A percentile compares a stretch with the other conserved stretches of the same genome.
phyloP scores from a whole-genome alignment of 2,113 vertebrate species.

The Asarcornis scutulata region DNA sequence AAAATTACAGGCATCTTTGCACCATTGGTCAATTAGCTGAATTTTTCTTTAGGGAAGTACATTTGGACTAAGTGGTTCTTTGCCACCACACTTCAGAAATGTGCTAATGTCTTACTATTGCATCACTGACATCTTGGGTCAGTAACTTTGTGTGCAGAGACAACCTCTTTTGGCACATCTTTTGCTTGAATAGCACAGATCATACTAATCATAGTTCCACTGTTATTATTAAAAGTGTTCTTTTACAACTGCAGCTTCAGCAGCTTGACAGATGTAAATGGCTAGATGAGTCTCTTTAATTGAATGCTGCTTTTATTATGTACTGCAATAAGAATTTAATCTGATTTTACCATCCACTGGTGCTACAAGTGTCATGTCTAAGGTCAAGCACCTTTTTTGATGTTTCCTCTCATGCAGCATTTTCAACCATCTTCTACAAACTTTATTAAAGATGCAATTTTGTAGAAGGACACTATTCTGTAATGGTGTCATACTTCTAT shows the following conservation, averaged over 20 bases:
- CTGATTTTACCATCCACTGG: not conserved
- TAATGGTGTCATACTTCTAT: not conserved
- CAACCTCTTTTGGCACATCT: not conserved
- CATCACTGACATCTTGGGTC: not conserved
- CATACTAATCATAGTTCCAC: not conserved
- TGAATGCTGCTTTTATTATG: not conserved
- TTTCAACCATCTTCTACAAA: not conserved
- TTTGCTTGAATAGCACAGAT: not conserved
- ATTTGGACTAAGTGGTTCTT: not conserved
- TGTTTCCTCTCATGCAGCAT: not conserved
- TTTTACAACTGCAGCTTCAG: not conserved
- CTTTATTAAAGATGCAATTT: not conserved
- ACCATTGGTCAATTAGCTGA: not conserved
- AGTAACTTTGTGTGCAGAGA: not conserved
- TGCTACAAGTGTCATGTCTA: not conserved
- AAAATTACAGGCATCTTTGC: conserved; percentile 20
- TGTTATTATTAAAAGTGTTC: not conserved
- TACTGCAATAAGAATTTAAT: not conserved
- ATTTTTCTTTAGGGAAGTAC: not conserved
- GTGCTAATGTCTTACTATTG: not conserved
- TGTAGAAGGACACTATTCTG: not conserved
- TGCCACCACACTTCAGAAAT: not conserved
- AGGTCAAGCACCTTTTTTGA: not conserved
- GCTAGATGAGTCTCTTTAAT: not conserved
- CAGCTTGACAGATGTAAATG: conserved; percentile 16